Conservation (phyloP, 53 echinoderm and acorn worm genomes). For the Temnopleurus reevesii region DNA sequence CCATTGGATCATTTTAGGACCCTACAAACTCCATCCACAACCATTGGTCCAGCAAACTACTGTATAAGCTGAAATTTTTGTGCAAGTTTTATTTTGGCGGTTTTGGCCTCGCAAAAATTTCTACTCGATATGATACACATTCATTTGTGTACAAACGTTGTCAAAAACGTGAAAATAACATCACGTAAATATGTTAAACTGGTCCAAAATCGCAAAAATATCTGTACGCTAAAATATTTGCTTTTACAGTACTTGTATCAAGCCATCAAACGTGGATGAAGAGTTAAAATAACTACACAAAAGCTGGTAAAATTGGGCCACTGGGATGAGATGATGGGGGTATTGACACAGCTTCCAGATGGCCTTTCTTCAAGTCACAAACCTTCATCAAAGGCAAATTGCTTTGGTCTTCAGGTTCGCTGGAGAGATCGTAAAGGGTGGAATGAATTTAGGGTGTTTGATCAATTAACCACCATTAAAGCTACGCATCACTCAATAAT, state of each 20-base stretch:
- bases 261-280: background rate
- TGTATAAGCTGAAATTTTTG: too few species aligned
- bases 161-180: too few species aligned
- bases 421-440: background rate
- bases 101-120: too few species aligned
- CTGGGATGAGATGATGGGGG: background rate
- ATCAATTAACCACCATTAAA: background rate
- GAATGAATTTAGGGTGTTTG: background rate
- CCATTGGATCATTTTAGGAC: background rate
- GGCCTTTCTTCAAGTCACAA: background rate
- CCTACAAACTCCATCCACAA: background rate
- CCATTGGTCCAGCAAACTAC: background rate
- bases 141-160: too few species aligned
- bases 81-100: too few species aligned
- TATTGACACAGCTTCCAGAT: slow-evolving; percentile 8
- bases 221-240: too few species aligned
- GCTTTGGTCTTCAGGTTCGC: background rate
- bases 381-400: background rate
- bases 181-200: too few species aligned
- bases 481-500: background rate
- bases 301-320: background rate
- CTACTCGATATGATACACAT: too few species aligned
- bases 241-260: too few species aligned
- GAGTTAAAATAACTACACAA: background rate
- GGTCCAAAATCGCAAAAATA: too few species aligned